phyloP scores from a whole-genome alignment of 2,888 invertebrate species.

The Scelioninae gen. 1 region DNA sequence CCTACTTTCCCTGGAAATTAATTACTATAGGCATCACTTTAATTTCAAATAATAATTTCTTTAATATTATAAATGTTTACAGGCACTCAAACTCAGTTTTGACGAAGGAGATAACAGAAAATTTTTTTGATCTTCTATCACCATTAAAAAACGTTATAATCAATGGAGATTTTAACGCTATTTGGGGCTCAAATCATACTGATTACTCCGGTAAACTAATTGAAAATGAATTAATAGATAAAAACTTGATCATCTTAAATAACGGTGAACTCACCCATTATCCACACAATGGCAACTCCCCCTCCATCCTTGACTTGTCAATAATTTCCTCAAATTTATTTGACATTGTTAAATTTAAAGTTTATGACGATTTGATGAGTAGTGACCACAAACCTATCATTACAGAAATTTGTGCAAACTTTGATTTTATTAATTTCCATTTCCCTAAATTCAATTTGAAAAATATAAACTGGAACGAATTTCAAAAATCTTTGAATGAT shows the following conservation, averaged over 20 bases:
- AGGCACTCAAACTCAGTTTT: background rate
- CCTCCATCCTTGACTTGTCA: conserved; percentile 11
- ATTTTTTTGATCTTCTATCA: conserved; percentile 14
- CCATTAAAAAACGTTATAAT: conserved; percentile 8
- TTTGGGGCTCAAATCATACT: background rate
- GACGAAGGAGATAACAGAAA: background rate
- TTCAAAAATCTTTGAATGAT: conserved; percentile 2
- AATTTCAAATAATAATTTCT: background rate
- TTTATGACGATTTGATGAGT: background rate
- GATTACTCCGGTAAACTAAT: background rate
- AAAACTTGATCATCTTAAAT: background rate
- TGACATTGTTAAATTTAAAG: background rate
- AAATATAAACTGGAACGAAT: background rate
- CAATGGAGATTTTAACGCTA: conserved; percentile 6
- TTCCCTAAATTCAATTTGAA: background rate
- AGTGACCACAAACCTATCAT: conserved; percentile 14
- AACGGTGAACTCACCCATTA: conserved; percentile 10
- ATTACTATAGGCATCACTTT: conserved; percentile 29
- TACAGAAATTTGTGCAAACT: background rate
- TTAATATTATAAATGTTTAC: conserved; percentile 30
- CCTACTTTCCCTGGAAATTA: conserved; percentile 10
- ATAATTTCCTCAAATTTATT: background rate
- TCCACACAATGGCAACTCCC: conserved; percentile 4
- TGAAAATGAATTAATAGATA: background rate
- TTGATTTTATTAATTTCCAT: background rate